phyloP scores from a whole-genome alignment of 2,888 invertebrate genomes.

The Dolichopus griseipennis region DNA sequence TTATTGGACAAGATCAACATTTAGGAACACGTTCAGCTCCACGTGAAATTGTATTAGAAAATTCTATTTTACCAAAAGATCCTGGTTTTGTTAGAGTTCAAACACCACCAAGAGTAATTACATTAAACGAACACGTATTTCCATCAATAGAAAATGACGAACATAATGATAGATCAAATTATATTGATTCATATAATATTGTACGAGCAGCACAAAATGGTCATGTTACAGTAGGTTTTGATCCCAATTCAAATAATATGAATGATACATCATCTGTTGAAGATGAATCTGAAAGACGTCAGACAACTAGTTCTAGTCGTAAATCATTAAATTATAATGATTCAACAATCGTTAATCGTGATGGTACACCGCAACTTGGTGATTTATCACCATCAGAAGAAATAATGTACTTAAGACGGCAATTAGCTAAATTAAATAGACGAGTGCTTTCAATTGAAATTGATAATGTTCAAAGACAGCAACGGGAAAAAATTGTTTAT shows the following conservation, averaged over 20 bases:
- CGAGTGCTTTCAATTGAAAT: conserved; percentile 80
- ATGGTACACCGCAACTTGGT: conserved; percentile 58
- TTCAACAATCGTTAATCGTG: conserved; percentile 45
- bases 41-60: conserved; percentile 75
- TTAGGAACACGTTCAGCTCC: conserved; percentile 68
- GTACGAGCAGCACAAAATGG: conserved; percentile 31
- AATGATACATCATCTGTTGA: conserved; percentile 13
- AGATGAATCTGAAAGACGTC: conserved; percentile 13
- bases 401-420: conserved; percentile 70
- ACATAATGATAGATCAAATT: conserved; percentile 27
- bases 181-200: conserved; percentile 32
- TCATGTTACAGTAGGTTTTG: conserved; percentile 32
- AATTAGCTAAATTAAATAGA: conserved; percentile 78
- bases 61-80: conserved; percentile 64
- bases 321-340: conserved; percentile 25
- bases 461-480: conserved; percentile 72
- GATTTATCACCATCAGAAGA: conserved; percentile 70
- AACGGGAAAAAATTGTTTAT: conserved; percentile 78
- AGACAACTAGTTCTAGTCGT: conserved; percentile 1
- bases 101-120: conserved; percentile 83
- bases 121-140: conserved; percentile 75
- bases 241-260: conserved; percentile 24
- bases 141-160: conserved; percentile 54
- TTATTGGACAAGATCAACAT: conserved; percentile 70
- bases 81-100: conserved; percentile 69